Percentiles rank a stretch among this genome's conserved stretches.
Evolutionary conservation across 2,888 invertebrate genomes (phyloP).

Genomic region (Tridacna gigas): DNA sequence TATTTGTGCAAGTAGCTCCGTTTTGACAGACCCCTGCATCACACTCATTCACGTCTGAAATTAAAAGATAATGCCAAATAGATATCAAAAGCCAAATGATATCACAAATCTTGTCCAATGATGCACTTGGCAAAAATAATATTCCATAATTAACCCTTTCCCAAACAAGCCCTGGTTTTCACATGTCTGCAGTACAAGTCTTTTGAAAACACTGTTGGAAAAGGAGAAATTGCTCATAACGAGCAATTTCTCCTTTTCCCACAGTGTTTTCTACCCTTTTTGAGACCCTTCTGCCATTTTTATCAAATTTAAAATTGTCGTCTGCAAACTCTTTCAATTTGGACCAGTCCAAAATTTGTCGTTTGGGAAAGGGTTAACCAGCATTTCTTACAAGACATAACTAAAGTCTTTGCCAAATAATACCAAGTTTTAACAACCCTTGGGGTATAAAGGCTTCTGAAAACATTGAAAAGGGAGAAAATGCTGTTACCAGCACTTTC

Average conservation of each 20-base stretch:
- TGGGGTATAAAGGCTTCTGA: too few species aligned
- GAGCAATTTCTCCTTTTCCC: not conserved
- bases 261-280: not conserved
- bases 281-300: too few species aligned
- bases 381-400: not conserved
- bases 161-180: not conserved
- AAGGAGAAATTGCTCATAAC: not conserved
- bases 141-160: not conserved
- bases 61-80: not conserved
- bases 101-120: too few species aligned
- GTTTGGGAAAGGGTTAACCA: not conserved
- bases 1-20: slow-evolving; percentile 39
- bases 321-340: too few species aligned
- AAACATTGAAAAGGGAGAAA: too few species aligned
- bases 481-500: too few species aligned
- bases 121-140: too few species aligned
- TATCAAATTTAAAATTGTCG: too few species aligned
- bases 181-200: not conserved
- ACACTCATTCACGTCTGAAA: slow-evolving; percentile 58
- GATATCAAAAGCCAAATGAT: too few species aligned
- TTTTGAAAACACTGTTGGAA: not conserved
- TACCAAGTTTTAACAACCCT: too few species aligned
- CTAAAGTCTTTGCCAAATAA: too few species aligned
- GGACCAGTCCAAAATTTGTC: not conserved
- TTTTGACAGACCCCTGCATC: slow-evolving; percentile 27